Percentiles rank a stretch among this genome's conserved stretches.
Conservation (phyloP, 2,797 vertebrate genomes). For the Psittacula derbiana region DNA sequence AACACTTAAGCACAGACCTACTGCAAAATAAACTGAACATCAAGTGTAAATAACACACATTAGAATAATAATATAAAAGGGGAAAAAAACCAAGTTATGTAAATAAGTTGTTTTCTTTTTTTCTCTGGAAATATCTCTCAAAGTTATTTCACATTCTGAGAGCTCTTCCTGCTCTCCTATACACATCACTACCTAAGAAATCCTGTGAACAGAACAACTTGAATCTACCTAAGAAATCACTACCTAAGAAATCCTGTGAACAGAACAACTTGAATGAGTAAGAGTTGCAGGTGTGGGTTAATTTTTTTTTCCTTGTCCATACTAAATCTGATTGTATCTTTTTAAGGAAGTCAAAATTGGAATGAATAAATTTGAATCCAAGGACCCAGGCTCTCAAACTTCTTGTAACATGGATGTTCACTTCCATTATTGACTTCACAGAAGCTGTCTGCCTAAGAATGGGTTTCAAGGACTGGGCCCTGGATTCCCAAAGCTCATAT, state of each 20-base stretch:
- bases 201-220: background rate
- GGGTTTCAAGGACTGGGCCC: background rate
- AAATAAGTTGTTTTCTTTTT: background rate
- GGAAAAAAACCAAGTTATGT: background rate
- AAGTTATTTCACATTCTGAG: background rate
- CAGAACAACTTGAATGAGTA: background rate
- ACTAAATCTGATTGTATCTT: background rate
- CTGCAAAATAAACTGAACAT: background rate
- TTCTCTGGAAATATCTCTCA: background rate
- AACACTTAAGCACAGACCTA: background rate
- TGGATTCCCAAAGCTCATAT: background rate
- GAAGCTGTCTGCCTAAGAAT: background rate
- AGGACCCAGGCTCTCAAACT: background rate
- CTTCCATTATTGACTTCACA: background rate
- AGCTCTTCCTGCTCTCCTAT: background rate
- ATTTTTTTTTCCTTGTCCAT: background rate
- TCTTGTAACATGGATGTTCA: background rate
- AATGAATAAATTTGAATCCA: background rate
- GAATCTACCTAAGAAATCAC: no score
- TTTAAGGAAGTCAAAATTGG: background rate
- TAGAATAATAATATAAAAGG: background rate
- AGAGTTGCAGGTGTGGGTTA: background rate
- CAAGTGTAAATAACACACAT: background rate
- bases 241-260: background rate
- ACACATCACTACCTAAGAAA: background rate